These are phyloP conservation scores for Heterochromis multidens DNA, from an alignment of 2,113 vertebrate genomes.

Conservation along the genomic window DNA sequence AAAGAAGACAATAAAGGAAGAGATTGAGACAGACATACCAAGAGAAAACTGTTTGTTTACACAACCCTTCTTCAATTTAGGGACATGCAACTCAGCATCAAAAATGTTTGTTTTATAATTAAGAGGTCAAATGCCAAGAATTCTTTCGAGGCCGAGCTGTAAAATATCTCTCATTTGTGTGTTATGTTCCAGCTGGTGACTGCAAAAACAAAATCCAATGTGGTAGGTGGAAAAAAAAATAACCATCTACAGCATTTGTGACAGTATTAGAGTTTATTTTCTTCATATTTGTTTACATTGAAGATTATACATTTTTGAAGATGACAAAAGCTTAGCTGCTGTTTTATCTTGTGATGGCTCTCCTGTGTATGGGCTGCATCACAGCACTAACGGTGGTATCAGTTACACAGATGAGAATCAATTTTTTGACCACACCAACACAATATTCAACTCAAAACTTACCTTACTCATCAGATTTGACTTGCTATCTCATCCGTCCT, in stretches of 20 bases:
- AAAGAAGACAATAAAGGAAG: background rate
- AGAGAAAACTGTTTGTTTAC: constrained; percentile 3
- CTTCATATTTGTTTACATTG: background rate
- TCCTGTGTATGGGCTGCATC: background rate
- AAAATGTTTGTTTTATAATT: background rate
- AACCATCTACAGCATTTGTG: rapidly evolving
- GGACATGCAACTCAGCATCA: background rate
- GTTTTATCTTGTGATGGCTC: no score
- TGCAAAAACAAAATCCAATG: background rate
- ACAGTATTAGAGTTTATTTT: background rate
- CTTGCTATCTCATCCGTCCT: rapidly evolving
- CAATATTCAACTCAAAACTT: no score
- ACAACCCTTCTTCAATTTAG: background rate
- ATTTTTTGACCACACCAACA: no score
- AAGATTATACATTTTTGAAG: background rate
- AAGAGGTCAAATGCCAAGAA: background rate
- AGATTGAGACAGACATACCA: background rate
- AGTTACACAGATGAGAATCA: background rate
- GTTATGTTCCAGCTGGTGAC: background rate
- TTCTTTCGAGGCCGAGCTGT: background rate
- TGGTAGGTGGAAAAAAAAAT: background rate
- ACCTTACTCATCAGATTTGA: background rate
- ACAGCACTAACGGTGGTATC: background rate
- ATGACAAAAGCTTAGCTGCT: background rate
- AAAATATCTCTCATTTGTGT: background rate